Conservation (phyloP, 2,113 vertebrate genomes). For the Phyllostomus hastatus region DNA sequence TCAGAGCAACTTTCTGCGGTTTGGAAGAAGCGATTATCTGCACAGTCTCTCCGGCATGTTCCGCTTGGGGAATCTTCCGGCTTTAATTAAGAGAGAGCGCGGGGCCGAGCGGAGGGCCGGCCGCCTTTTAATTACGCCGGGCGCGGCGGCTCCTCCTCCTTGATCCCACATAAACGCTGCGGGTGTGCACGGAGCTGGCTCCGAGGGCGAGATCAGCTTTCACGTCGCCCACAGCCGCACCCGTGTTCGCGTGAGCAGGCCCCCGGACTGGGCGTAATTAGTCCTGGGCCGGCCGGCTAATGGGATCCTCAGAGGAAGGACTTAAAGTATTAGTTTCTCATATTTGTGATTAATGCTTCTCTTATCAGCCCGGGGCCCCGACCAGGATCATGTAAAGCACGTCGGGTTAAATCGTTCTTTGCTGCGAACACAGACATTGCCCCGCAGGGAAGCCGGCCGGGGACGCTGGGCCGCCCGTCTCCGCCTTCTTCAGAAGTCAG, state of each 20-base stretch:
- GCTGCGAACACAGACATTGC: conserved; percentile 64
- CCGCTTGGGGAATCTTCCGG: conserved; percentile 30
- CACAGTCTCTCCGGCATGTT: conserved; percentile 1
- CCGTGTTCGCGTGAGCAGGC: conserved; percentile 38
- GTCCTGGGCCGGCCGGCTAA: conserved; percentile 61
- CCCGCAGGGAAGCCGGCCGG: conserved; percentile 69
- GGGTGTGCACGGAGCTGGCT: conserved; percentile 59
- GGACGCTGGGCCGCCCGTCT: conserved; percentile 63
- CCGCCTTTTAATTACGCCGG: conserved; percentile 62
- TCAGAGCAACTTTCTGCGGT: neutral
- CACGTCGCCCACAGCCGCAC: conserved; percentile 60
- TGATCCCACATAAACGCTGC: conserved; percentile 60
- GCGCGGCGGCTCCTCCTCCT: conserved; percentile 39
- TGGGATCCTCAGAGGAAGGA: conserved; percentile 70
- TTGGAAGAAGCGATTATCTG: conserved; percentile 17
- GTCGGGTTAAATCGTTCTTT: conserved; percentile 77
- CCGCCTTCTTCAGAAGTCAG: conserved; percentile 71
- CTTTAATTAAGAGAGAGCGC: conserved; percentile 69
- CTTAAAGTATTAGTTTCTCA: conserved; percentile 85
- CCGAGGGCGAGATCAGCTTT: conserved; percentile 42
- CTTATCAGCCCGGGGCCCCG: conserved; percentile 72
- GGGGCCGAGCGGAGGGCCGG: conserved; percentile 16
- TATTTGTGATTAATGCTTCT: conserved; percentile 83
- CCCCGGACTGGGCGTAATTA: conserved; percentile 72
- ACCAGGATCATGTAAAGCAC: conserved; percentile 73